Base-by-base conservation (phyloP, 37 sponge, comb jelly and placozoan species). In the Dysidea cf. avara region DNA sequence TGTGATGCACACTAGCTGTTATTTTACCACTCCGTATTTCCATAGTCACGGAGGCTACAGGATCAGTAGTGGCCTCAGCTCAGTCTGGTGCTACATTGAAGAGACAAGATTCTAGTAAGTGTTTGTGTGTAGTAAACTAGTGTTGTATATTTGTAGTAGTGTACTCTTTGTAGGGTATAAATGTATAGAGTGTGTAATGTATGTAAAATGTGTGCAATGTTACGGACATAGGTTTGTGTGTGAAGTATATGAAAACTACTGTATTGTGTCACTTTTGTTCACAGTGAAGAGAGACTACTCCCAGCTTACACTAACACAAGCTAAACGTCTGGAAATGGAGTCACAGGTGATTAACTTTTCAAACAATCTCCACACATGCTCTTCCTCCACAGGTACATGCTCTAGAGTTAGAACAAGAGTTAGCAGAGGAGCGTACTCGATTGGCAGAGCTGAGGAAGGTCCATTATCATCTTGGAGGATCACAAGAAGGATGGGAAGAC, bases 321-420 rank as follows among this genome's bases (percentile, higher is more conserved):
- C 92, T 36, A 97, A 97, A 52, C 48, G 97, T 22, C 65, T 83
- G 43, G 97, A 97, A 59, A 97, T 97, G 97, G 97, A 97, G 39
- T 86, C 77, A 20, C 97, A 97, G 66, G 90, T 90, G 22, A 56
- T 43, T 39, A 54, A 43, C 9, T 43, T 43, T 9, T 12, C 54
- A 20, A 50, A 50, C 16, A 13, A 50, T 50, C 16, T 18, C 13
- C 13, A 18, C 52, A 50, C 16, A 50, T 50, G 13, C 52, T 50
- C 16, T 65, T 65, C n/a, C n/a, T 7, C 3, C 66, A 6, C n/a
- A 83, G 84, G 94, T 93, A 21, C 61, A 72, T 28, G 87, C 87
- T 7, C 76, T 93, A 20, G 94, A 92, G 56, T 61, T 96, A 70
- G 97, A 96, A 72, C 89, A 88, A 60, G 85, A 91, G 53, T 52